Conservation (phyloP, 1,140 invertebrate species). For the Ylistrum balloti region DNA sequence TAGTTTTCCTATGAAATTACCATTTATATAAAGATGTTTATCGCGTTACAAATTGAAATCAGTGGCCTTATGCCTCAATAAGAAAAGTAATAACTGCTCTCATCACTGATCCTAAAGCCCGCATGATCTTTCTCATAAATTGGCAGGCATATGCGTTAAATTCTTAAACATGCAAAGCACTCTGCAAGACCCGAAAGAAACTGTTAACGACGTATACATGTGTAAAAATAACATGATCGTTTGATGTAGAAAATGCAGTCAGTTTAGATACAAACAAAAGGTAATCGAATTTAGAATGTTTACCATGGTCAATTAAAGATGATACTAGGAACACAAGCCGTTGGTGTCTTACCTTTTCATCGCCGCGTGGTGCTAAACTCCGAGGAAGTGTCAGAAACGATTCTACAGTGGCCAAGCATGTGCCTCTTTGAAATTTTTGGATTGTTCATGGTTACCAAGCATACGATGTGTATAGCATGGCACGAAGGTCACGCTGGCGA, state of each 20-base stretch:
- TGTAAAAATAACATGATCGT: slow-evolving; percentile 1
- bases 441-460: slow-evolving; percentile 11
- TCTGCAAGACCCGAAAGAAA: background rate
- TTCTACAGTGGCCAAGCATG: background rate
- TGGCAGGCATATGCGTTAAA: slow-evolving; percentile 13
- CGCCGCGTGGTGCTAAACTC: slow-evolving; percentile 29
- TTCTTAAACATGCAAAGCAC: slow-evolving; percentile 25
- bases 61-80: slow-evolving; percentile 4
- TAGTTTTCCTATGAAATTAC: background rate
- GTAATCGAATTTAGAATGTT: background rate
- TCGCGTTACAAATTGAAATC: slow-evolving; percentile 34
- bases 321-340: background rate
- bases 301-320: background rate
- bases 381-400: background rate
- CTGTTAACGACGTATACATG: background rate
- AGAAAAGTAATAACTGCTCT: background rate
- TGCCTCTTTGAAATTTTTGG: slow-evolving; percentile 25
- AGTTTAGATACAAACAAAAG: slow-evolving; percentile 7
- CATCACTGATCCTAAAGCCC: background rate
- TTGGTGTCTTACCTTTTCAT: slow-evolving; percentile 6
- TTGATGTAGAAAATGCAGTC: background rate
- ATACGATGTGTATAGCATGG: background rate
- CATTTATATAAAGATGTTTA: slow-evolving; percentile 40
- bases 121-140: slow-evolving; percentile 11
- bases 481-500: background rate